Evolutionary conservation across 2,113 vertebrate genomes (phyloP), one percentile per base, ranked within the genome.

Genomic region (Puntigrus tetrazona): DNA sequence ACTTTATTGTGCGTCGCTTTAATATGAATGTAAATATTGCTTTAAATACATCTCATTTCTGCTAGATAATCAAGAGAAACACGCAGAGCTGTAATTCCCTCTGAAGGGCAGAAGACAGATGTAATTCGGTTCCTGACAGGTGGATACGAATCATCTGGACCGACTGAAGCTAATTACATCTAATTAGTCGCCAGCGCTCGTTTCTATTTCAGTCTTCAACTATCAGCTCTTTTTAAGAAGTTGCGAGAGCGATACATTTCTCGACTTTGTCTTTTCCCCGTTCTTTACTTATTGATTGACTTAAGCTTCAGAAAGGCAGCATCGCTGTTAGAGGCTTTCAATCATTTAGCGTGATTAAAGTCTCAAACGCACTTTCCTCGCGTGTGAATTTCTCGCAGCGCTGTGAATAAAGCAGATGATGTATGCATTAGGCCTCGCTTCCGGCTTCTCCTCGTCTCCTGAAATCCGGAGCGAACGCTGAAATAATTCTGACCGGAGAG

Each of bases 221-320:
- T 47, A 9, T 29, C 27, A 18, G n/a, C 38, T 7, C 38, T 25
- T 67, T 18, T 67, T 67, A 4, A 67, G 31, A 67, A 67, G 16
- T 67, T 36, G 3, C 20, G 63, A 34, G 63, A 67, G 63, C 3
- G 63, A 67, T 67, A 67, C 1, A 34, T 34, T 67, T 20, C 63
- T 67, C 16, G 25, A 61, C 59, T 29, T 61, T 27, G 25, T 29
- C 59, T 61, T 29, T 8, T 27, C 72, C 43, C 25, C 18, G 18
- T 57, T 77, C 74, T 77, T 77, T 55, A 77, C 74, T 77, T 57
- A 77, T 77, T 77, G 47, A 77, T 77, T 36, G 43, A 75, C 27
- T 31, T 4, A 14, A 57, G 50, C 50, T 77, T 57, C 34, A 52
- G 20, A 77, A 57, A 57, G 0, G 9, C 47, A 55, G 5, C 74